Evolutionary conservation across 2,797 vertebrate species (phyloP), one percentile per base, ranked within the genome.

Genomic region (Pseudochromis fuscus): DNA sequence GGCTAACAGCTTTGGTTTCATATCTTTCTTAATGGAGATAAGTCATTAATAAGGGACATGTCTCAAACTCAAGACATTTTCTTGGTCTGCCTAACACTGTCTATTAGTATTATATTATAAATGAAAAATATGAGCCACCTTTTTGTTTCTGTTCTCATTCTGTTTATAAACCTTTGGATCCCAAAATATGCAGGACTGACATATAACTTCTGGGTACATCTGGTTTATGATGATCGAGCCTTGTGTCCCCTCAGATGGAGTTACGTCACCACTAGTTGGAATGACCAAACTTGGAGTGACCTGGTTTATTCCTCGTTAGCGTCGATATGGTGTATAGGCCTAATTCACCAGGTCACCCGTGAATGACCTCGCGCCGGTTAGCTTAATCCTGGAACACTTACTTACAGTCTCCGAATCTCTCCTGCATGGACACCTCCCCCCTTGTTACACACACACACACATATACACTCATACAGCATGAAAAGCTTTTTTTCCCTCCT

Each of bases 361-460:
- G 25, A 46, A 38, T 21, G 67, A 72, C 78, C 83, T 28, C 2
- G 45, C 15, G n/a, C 28, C 68, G 46, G 28, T 52, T 51, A 10
- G 10, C 18, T 12, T 79, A 73, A 85, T 71, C 80, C 56, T 4
- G n/a, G 67, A 69, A 16, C 59, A 57, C 50, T 78, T 44, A 30
- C 38, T 45, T 16, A 46, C 1, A 1, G 19, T 44, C 2, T 12
- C 52, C 65, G 7, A 28, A 27, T 23, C 57, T 42, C 5, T 13
- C 33, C 23, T 30, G 16, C 19, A 11, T 2, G 10, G 3, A 1
- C 16, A 48, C 44, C 44, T 11, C 25, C 48, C 11, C 15, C 12
- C 15, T 16, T 5, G 24, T 1, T 25, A 30, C 18, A 35, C 23
- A 23, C 62, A 50, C 25, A 11, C 57, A 44, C 1, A 45, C 10